Conservation (phyloP, 2,113 vertebrate species). For the Mesitornis unicolor region DNA sequence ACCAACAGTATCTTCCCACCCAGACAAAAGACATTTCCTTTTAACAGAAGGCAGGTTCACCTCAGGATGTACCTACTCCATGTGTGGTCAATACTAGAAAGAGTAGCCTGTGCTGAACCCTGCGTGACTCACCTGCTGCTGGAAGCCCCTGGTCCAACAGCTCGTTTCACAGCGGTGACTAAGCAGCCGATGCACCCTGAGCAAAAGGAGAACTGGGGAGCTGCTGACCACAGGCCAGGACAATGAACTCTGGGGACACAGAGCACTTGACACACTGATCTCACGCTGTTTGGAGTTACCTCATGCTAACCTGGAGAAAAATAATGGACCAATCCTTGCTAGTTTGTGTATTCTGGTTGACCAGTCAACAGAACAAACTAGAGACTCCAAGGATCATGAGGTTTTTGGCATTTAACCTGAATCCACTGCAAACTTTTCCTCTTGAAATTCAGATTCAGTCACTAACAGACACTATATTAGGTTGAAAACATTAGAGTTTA, state of each 20-base stretch:
- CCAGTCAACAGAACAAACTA: neutral
- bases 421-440: neutral
- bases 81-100: neutral
- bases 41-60: neutral
- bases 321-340: neutral
- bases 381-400: neutral
- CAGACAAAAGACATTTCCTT: neutral
- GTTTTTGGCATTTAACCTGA: neutral
- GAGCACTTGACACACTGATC: neutral
- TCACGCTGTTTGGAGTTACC: neutral
- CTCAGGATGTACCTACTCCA: neutral
- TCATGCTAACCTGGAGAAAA: neutral
- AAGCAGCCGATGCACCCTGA: constrained; percentile 10
- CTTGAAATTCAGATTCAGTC: neutral
- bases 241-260: neutral
- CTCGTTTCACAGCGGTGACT: neutral
- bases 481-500: neutral
- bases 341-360: neutral
- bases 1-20: neutral
- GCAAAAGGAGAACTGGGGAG: neutral
- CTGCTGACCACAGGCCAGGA: neutral
- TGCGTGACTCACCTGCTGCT: constrained; percentile 12
- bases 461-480: neutral
- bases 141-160: neutral
- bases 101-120: neutral